Conservation (phyloP, 2,797 vertebrate genomes). For the Chaenodraco wilsoni region DNA sequence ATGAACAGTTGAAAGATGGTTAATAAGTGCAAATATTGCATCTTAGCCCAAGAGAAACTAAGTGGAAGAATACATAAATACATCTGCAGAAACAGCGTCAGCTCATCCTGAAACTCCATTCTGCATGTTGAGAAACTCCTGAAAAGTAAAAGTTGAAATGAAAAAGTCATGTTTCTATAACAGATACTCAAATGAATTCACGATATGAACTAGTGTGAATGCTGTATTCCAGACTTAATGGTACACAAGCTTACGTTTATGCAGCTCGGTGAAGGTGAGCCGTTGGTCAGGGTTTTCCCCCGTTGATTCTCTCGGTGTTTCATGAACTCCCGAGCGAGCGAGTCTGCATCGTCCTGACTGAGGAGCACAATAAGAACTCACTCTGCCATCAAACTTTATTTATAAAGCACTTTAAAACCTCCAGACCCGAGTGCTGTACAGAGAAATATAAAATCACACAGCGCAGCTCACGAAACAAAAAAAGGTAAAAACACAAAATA, state of each 20-base stretch:
- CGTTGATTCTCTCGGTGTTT: conserved; percentile 70
- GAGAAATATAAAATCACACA: too few species aligned
- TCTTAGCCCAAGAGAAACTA: conserved; percentile 18
- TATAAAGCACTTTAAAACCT: too few species aligned
- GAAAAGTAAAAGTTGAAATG: conserved; percentile 13
- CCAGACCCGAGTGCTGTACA: too few species aligned
- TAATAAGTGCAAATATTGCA: conserved; percentile 58
- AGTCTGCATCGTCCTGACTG: conserved; percentile 87
- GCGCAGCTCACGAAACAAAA: too few species aligned
- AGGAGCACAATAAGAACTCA: conserved; percentile 16
- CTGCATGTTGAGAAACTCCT: conserved; percentile 68
- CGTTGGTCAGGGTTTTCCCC: conserved; percentile 63
- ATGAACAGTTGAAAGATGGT: conserved; percentile 27
- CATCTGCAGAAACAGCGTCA: not conserved
- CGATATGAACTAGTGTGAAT: not conserved
- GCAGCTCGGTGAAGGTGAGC: conserved; percentile 65
- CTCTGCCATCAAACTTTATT: too few species aligned
- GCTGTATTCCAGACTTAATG: not conserved
- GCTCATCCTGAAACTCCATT: conserved; percentile 55
- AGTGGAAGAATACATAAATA: conserved; percentile 32
- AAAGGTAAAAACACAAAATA: too few species aligned
- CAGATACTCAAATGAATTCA: not conserved
- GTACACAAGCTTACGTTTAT: conserved; percentile 80
- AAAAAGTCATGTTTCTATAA: not conserved
- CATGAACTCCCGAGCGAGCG: conserved; percentile 84